phyloP scores from a whole-genome alignment of 2,113 vertebrate genomes.

The Holacanthus passer region DNA sequence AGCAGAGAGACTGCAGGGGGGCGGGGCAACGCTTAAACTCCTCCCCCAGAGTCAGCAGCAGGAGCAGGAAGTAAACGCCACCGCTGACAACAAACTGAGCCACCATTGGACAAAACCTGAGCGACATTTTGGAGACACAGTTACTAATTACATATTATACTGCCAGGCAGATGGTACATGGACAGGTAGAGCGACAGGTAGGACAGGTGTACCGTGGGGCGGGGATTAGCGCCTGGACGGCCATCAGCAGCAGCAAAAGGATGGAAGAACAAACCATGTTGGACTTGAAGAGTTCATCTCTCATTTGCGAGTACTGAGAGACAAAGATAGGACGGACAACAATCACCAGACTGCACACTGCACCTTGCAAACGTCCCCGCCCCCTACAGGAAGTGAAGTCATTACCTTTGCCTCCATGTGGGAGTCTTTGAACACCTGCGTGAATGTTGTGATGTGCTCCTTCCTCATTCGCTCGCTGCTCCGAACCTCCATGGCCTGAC shows the following conservation, averaged over 20 bases:
- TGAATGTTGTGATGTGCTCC: constrained; percentile 77
- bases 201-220: constrained; percentile 75
- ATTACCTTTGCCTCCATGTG: constrained; percentile 79
- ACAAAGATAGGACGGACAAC: background rate
- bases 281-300: constrained; percentile 96
- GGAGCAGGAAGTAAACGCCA: constrained; percentile 86
- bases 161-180: background rate
- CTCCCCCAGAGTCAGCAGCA: constrained; percentile 91
- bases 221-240: constrained; percentile 91
- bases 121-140: background rate
- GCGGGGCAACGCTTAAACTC: constrained; percentile 92
- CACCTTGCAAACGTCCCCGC: background rate
- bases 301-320: constrained; percentile 93
- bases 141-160: background rate
- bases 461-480: constrained; percentile 80
- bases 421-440: constrained; percentile 79
- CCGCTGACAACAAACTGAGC: constrained; percentile 89
- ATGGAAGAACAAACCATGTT: constrained; percentile 95
- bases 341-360: background rate
- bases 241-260: constrained; percentile 90
- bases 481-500: constrained; percentile 75
- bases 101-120: constrained; percentile 47
- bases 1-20: constrained; percentile 91
- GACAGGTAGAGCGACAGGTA: background rate
- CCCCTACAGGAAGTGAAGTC: background rate